These are phyloP conservation scores for Caenorhabditis auriculariae DNA, from an alignment of 2,888 invertebrate species.

Conservation along the genomic window DNA sequence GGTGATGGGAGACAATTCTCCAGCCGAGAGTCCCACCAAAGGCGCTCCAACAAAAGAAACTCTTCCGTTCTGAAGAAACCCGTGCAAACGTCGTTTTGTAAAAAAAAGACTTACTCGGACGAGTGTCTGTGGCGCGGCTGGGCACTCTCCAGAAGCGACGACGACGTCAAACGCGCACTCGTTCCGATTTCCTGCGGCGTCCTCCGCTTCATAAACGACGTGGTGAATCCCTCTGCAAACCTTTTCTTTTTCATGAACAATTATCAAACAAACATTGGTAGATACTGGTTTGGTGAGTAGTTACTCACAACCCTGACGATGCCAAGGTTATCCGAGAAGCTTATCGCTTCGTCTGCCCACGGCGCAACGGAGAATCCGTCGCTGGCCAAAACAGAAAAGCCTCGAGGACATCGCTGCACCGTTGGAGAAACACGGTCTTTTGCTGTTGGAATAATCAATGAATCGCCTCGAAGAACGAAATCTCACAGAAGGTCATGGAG, in stretches of 20 bases:
- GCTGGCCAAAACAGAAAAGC: not conserved
- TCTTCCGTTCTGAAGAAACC: not conserved
- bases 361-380: slow-evolving; percentile 9
- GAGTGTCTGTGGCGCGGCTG: not conserved
- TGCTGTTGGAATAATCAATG: slow-evolving; percentile 8
- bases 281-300: no score
- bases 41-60: no score
- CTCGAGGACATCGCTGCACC: slow-evolving; percentile 13
- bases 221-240: slow-evolving; percentile 25
- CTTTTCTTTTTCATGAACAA: not conserved
- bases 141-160: slow-evolving; percentile 14
- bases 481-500: slow-evolving; percentile 18
- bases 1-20: not conserved
- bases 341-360: slow-evolving; percentile 14
- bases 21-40: no score
- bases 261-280: slow-evolving; percentile 13
- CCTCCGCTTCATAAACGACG: slow-evolving; percentile 25
- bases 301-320: slow-evolving; percentile 7
- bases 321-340: slow-evolving; percentile 28
- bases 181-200: slow-evolving; percentile 30
- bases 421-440: slow-evolving; percentile 22
- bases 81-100: not conserved
- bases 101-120: slow-evolving; percentile 2
- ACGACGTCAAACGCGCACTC: slow-evolving; percentile 25
- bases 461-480: slow-evolving; percentile 21